Percentiles rank a stretch among this genome's conserved stretches.
Conservation (phyloP, 1,140 invertebrate genomes). For the Parapsyche elsis region DNA sequence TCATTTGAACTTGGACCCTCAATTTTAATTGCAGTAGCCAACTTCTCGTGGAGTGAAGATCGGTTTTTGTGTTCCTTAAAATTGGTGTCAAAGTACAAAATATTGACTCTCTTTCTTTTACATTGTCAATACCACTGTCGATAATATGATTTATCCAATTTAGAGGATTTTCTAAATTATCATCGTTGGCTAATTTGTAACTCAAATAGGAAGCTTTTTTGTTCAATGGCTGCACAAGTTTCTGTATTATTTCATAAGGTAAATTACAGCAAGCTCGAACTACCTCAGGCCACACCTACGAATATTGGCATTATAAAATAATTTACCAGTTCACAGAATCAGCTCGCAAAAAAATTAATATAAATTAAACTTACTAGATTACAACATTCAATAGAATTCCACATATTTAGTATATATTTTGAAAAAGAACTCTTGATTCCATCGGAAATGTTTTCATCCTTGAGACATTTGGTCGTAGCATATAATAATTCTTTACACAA, state of each 20-base stretch:
- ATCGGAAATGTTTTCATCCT: neutral
- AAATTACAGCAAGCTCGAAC: slow-evolving; percentile 2
- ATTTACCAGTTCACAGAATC: neutral
- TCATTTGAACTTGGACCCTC: neutral
- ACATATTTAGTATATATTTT: neutral
- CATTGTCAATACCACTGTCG: slow-evolving; percentile 15
- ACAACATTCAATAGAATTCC: neutral
- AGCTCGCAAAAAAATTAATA: neutral
- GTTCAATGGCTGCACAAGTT: neutral
- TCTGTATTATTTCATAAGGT: neutral
- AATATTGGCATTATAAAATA: slow-evolving; percentile 14
- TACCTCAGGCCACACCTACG: neutral
- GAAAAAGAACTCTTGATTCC: neutral
- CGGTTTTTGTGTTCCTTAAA: neutral
- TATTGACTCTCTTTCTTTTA: neutral
- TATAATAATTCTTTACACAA: neutral
- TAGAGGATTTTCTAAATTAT: slow-evolving; percentile 18
- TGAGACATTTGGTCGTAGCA: neutral
- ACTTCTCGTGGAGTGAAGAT: neutral
- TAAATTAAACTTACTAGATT: neutral
- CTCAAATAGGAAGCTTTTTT: slow-evolving; percentile 6
- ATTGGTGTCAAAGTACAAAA: neutral
- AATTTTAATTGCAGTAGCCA: slow-evolving; percentile 1
- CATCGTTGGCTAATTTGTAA: slow-evolving; percentile 5
- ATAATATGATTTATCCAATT: slow-evolving; percentile 36